Evolutionary conservation across 2,888 invertebrate genomes (phyloP).

Genomic region (Torymus texanus): DNA sequence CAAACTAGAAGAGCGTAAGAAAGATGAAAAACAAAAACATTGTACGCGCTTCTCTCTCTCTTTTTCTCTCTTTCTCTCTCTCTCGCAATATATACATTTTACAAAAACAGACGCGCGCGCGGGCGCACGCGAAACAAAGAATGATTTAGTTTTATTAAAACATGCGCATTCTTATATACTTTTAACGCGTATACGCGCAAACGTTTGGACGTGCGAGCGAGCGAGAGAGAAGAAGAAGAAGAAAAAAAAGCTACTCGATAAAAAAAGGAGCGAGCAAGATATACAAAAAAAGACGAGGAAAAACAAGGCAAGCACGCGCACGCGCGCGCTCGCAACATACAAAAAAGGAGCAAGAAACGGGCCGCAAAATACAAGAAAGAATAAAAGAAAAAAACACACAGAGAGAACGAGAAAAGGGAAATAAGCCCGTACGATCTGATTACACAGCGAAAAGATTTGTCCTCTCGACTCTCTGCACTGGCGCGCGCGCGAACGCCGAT

Average conservation of each 20-base stretch:
- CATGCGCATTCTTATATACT: neutral
- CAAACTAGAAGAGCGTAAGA: constrained; percentile 6
- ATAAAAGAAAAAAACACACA: too few species aligned
- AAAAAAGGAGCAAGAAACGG: neutral
- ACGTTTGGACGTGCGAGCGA: too few species aligned
- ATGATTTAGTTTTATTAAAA: neutral
- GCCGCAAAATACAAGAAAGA: too few species aligned
- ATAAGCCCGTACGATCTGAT: constrained; percentile 49
- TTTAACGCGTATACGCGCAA: too few species aligned
- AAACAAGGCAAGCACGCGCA: neutral
- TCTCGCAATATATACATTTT: too few species aligned
- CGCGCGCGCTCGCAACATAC: neutral
- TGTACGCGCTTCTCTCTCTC: too few species aligned
- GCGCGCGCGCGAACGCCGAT: too few species aligned
- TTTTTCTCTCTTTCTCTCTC: too few species aligned
- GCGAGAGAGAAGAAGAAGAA: neutral
- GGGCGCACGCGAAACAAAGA: neutral
- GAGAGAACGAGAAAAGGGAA: constrained; percentile 4
- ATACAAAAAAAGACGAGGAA: too few species aligned
- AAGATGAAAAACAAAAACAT: constrained; percentile 8
- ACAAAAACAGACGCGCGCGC: too few species aligned
- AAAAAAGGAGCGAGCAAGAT: too few species aligned
- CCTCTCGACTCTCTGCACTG: constrained; percentile 42
- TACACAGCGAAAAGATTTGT: constrained; percentile 51
- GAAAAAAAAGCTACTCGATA: neutral